These are phyloP conservation scores for Buteo buteo DNA, from an alignment of 2,113 vertebrate genomes.

Conservation along the genomic window DNA sequence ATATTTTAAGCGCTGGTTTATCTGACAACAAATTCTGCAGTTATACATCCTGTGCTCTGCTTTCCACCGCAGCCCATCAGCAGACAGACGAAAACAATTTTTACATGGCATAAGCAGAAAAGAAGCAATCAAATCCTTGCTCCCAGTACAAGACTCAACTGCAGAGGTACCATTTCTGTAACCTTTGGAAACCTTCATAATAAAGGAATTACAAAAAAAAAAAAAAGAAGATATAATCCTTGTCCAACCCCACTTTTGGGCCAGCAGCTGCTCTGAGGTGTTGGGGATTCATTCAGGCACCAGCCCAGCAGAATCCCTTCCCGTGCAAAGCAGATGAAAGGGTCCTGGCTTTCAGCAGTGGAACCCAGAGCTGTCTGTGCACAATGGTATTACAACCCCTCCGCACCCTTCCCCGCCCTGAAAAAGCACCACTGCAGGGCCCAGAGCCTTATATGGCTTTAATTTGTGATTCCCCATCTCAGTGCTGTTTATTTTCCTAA, in stretches of 20 bases:
- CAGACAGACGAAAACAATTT: not conserved
- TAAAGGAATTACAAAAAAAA: not conserved
- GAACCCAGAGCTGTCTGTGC: not conserved
- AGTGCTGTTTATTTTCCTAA: not conserved
- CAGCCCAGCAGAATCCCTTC: not conserved
- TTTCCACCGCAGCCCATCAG: not conserved
- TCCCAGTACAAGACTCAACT: not conserved
- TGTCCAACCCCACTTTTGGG: not conserved
- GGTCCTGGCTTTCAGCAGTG: not conserved
- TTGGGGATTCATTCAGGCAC: not conserved
- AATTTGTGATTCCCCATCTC: not conserved
- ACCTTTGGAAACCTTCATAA: not conserved
- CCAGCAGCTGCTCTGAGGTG: not conserved
- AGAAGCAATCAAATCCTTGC: not conserved
- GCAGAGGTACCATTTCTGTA: not conserved
- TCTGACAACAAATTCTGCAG: not conserved
- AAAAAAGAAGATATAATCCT: not conserved
- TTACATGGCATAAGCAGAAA: not conserved
- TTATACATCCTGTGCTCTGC: not conserved
- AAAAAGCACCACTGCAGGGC: not conserved
- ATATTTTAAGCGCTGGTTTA: not conserved
- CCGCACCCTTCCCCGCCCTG: accelerated
- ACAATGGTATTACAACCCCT: too few relatives aligned
- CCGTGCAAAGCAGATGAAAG: not conserved
- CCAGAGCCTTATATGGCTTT: not conserved